phyloP scores from a whole-genome alignment of 2,888 invertebrate species.

The Leptopterna dolabrata region DNA sequence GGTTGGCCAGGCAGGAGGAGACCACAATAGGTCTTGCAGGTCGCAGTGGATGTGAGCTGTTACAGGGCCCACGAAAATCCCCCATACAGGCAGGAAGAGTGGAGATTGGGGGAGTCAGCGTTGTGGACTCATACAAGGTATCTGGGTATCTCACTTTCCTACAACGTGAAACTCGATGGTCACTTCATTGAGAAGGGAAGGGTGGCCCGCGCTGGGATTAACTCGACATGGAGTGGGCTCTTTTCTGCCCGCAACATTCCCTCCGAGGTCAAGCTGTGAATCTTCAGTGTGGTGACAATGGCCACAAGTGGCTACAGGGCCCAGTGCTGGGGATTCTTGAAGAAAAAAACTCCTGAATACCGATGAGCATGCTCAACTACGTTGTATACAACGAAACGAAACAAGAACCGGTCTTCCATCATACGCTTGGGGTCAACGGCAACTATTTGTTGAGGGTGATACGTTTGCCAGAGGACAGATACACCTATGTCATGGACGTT shows the following conservation, averaged over 20 bases:
- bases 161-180: too few relatives aligned
- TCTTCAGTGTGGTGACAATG: not conserved
- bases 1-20: not conserved
- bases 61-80: too few relatives aligned
- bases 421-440: too few relatives aligned
- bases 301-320: not conserved
- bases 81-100: too few relatives aligned
- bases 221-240: not conserved
- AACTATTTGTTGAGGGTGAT: too few relatives aligned
- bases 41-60: too few relatives aligned
- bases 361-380: not conserved
- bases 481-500: too few relatives aligned
- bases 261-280: not conserved
- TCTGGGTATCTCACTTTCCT: not conserved
- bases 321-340: not conserved
- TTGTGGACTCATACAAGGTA: not conserved
- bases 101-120: not conserved
- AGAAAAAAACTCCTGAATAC: not conserved
- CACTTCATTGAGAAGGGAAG: too few relatives aligned
- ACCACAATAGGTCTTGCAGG: not conserved
- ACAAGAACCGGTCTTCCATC: not conserved
- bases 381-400: not conserved
- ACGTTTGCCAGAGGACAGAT: too few relatives aligned
- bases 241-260: not conserved
- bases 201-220: not conserved